phyloP scores from a whole-genome alignment of 2,113 vertebrate genomes.

The Mus musculus region GRCm39 chr9:54227501-54228000 shows the following conservation, averaged over 20 bases:
- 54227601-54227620: neutral
- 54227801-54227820: neutral
- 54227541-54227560: constrained; percentile 9
- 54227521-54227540: neutral
- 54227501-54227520: constrained; percentile 15
- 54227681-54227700: constrained; percentile 54
- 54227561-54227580: neutral
- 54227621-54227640: neutral
- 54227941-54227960: neutral
- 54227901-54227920: neutral
- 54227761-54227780: neutral
- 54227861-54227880: neutral
- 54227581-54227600: neutral
- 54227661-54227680: neutral
- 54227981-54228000: no score
- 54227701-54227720: constrained; percentile 90
- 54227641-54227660: neutral
- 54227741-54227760: neutral
- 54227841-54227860: neutral
- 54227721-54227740: constrained; percentile 93
- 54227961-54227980: neutral
- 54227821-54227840: neutral
- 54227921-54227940: neutral
- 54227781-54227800: no score
- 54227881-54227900: neutral